Evolutionary conservation across 1,140 invertebrate genomes (phyloP), one percentile per base, ranked within the genome.

Genomic region (Dreissena rostriformis): DNA sequence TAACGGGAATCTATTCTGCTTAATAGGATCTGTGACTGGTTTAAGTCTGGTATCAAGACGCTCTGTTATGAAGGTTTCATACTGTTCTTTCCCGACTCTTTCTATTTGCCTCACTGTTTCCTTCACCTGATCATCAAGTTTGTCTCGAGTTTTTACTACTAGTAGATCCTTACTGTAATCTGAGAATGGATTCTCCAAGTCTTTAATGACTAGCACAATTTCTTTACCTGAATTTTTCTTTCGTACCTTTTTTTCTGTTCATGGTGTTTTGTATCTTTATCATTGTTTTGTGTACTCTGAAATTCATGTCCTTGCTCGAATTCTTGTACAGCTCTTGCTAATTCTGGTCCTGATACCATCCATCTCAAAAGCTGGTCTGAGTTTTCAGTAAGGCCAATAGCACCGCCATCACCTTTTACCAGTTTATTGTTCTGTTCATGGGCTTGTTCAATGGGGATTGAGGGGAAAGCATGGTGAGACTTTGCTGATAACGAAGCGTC

Each of bases 301-400:
- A 19, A 14, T 57, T 57, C 53, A 57, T 14, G 12, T 57, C 12
- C 12, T 57, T 57, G 53, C 19, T 57, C 12, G 19, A 57, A 57
- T 57, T 57, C 53, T 57, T 57, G 53, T 19, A 57, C 53, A 57
- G 19, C 53, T 57, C 53, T 57, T 57, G 53, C 53, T 57, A 57
- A 19, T 57, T 57, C 53, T 14, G 53, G 53, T 14, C 19, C 53
- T 14, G 53, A 57, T 14, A 57, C 53, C 53, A 57, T 57, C 53
- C 53, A 19, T 12, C 19, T 12, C 12, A 57, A 19, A 12, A 57
- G 53, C 53, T 57, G 53, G 19, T 57, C 19, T 12, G 53, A 12
- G 19, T 19, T 57, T 57, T 57, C 53, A 57, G 53, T 57, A 19
- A 57, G 19, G 12, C 53, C 53, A 14, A 57, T 19, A 57, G 19